Evolutionary conservation across 2,797 vertebrate species (phyloP), one percentile per base, ranked within the genome.

Genomic region (Chromobotia macracanthus): DNA sequence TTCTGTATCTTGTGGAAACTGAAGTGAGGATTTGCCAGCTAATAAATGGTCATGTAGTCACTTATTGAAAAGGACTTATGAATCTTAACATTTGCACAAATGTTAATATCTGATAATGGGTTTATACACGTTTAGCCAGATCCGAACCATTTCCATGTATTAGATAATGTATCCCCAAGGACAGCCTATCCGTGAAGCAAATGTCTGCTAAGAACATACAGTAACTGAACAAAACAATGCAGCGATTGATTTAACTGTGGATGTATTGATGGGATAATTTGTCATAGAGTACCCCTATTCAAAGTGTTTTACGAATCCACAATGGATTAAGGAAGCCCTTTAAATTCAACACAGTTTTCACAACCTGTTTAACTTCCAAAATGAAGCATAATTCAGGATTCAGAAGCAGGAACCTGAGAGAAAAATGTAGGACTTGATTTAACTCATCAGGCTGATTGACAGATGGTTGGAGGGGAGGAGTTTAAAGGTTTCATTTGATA

Each of bases 381-480:
- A 73, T 75, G 1, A 55, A 15, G 41, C 44, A 64, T 3, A 41
- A 21, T 6, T 55, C n/a, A 55, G 53, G 1, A 61, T 58, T 2
- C 9, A 67, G 23, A 31, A 19, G 53, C 19, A 12, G 53, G 18
- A 18, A 35, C 8, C 10, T 23, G 19, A 55, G 9, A 51, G 12
- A 51, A 51, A 74, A 28, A 28, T 2, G 28, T 28, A 28, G 28
- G 28, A 28, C 28, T 28, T 28, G 28, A 28, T 28, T 28, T 28
- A 28, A 28, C 28, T 28, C 28, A 28, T 28, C 4, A 28, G 28
- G 28, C 28, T 28, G 28, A 28, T 31, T 15, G 19, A 53, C 56
- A 68, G 8, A 18, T 58, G 51, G 51, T 28, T 68, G 16, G 25
- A 68, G 63, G 10, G 0, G 12, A 12, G 86, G 84, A 21, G 15